phyloP scores from a whole-genome alignment of 2,888 invertebrate genomes.

The Troides oblongomaculatus region DNA sequence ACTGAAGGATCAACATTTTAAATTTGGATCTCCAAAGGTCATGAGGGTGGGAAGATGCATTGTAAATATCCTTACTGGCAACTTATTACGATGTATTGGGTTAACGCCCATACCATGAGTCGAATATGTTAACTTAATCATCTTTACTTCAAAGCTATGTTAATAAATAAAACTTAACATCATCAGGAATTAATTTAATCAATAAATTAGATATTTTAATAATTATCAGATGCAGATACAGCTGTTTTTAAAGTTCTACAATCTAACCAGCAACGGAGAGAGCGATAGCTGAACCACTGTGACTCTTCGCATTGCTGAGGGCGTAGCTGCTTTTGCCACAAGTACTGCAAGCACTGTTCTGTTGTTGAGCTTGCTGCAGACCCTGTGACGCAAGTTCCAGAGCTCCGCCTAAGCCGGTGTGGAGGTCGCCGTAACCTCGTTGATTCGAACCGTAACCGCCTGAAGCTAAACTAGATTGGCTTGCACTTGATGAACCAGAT shows the following conservation, averaged over 20 bases:
- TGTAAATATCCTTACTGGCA: too few species aligned
- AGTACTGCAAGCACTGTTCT: slow-evolving; percentile 51
- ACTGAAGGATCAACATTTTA: too few species aligned
- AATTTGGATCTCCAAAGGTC: too few species aligned
- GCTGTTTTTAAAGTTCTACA: neutral
- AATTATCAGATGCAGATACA: too few species aligned
- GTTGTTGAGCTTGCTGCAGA: slow-evolving; percentile 45
- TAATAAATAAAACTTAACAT: too few species aligned
- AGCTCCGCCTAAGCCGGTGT: slow-evolving; percentile 54
- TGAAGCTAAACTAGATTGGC: slow-evolving; percentile 15
- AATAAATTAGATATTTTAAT: too few species aligned
- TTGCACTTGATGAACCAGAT: slow-evolving; percentile 20
- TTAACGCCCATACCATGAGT: too few species aligned
- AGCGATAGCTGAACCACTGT: slow-evolving; percentile 63
- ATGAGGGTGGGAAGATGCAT: too few species aligned
- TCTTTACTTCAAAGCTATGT: too few species aligned
- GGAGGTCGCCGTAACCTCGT: slow-evolving; percentile 34
- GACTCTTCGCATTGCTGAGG: slow-evolving; percentile 68
- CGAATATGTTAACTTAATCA: too few species aligned
- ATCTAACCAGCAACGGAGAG: slow-evolving; percentile 62
- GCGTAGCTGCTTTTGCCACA: slow-evolving; percentile 65
- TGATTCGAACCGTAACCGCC: slow-evolving; percentile 20
- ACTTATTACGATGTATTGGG: too few species aligned
- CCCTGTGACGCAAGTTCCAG: slow-evolving; percentile 58
- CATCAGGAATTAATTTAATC: too few species aligned